phyloP scores from a whole-genome alignment of 1,140 invertebrate genomes.

The Hycleus phaleratus region DNA sequence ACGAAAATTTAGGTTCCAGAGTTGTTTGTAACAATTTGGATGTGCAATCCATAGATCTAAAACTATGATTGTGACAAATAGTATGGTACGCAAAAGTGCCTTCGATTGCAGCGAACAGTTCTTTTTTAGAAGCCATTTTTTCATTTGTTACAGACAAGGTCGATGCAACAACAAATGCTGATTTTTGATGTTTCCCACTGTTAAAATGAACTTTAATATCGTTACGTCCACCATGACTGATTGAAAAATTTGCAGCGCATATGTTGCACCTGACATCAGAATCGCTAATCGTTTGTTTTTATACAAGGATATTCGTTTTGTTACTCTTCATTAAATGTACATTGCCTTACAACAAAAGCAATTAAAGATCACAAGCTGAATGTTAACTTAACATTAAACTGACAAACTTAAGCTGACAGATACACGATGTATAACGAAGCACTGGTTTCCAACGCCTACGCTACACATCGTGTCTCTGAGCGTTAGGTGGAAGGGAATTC shows the following conservation, averaged over 20 bases:
- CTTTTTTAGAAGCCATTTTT: conserved; percentile 5
- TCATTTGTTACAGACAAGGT: not conserved
- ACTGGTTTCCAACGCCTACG: no score
- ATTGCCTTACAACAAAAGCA: conserved; percentile 5
- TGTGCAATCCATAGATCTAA: conserved; percentile 26
- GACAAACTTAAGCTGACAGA: not conserved
- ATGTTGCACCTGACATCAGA: not conserved
- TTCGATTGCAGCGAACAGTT: conserved; percentile 14
- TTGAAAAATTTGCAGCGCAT: not conserved
- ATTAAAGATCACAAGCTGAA: conserved; percentile 3
- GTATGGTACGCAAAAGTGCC: conserved; percentile 20
- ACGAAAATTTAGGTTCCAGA: conserved; percentile 7
- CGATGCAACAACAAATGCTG: not conserved
- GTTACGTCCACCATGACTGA: not conserved
- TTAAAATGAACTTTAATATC: not conserved
- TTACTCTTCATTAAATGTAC: not conserved
- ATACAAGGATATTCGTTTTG: not conserved
- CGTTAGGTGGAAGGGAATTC: no score
- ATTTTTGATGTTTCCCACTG: not conserved
- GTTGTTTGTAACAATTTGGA: conserved; percentile 18
- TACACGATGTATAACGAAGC: no score
- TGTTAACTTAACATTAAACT: conserved; percentile 4
- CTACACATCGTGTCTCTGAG: no score
- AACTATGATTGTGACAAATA: conserved; percentile 22
- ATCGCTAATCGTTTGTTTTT: not conserved